Percentiles rank a stretch among this genome's conserved stretches.
Conservation (phyloP, 2,888 invertebrate species). For the Myopa tessellatipennis region DNA sequence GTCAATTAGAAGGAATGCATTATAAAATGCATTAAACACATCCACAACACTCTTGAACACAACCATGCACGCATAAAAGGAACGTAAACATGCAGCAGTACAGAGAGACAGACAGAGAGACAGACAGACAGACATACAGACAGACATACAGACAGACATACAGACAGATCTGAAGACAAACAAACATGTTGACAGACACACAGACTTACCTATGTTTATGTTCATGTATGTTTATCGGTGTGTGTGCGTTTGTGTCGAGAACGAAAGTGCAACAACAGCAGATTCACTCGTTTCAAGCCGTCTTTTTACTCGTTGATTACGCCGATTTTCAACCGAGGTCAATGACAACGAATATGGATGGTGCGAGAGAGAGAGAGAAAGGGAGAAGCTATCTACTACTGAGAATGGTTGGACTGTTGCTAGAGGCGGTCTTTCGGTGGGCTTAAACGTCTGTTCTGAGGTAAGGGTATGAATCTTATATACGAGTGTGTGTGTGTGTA, state of each 20-base stretch:
- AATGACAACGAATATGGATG: constrained; percentile 26
- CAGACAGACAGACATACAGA: no score
- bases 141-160: neutral
- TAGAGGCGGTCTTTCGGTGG: neutral
- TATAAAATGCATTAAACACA: constrained; percentile 31
- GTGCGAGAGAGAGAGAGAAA: no score
- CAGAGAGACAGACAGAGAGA: neutral
- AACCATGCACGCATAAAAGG: no score
- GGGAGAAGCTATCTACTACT: no score
- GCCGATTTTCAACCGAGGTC: constrained; percentile 27
- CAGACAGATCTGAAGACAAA: neutral
- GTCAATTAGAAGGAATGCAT: constrained; percentile 29
- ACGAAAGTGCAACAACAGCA: constrained; percentile 10
- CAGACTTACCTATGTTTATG: neutral
- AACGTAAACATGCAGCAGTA: neutral
- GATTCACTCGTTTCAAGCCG: constrained; percentile 16
- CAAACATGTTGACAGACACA: neutral
- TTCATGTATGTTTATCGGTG: neutral
- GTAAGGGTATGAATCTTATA: neutral
- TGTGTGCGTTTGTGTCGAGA: neutral
- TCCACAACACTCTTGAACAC: neutral
- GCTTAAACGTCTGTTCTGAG: neutral
- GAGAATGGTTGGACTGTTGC: no score
- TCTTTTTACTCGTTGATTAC: neutral
- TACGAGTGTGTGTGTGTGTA: neutral